Percentiles rank a stretch among this genome's conserved stretches.
Conservation (phyloP, 2,888 invertebrate genomes). For the Andricus curvator region DNA sequence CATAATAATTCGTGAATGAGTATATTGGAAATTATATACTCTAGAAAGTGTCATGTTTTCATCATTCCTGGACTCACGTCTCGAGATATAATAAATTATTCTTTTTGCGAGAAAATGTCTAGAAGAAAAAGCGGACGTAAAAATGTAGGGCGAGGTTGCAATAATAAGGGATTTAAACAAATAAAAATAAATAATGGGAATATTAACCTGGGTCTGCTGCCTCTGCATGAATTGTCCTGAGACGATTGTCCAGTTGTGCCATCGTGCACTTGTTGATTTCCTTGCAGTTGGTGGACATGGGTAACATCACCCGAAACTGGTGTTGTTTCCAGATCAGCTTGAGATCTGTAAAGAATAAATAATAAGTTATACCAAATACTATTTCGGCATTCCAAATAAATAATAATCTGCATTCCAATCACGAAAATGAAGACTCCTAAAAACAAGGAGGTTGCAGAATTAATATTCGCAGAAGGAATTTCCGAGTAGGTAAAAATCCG, state of each 20-base stretch:
- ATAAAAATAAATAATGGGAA: not conserved
- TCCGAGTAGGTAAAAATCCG: conserved; percentile 24
- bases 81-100: conserved; percentile 1
- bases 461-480: conserved; percentile 36
- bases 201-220: conserved; percentile 44
- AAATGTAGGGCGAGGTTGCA: not conserved
- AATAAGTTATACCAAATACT: not conserved
- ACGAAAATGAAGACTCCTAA: conserved; percentile 2
- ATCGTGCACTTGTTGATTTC: conserved; percentile 42
- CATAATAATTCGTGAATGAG: conserved; percentile 33
- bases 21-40: conserved; percentile 23
- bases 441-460: conserved; percentile 16
- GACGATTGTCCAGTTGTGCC: conserved; percentile 32
- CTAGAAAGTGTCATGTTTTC: conserved; percentile 28
- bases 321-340: conserved; percentile 65
- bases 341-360: conserved; percentile 62
- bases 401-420: conserved; percentile 6
- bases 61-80: not conserved
- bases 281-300: conserved; percentile 56
- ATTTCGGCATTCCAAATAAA: not conserved
- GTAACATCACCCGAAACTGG: conserved; percentile 62
- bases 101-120: not conserved
- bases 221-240: conserved; percentile 46
- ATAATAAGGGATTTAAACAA: not conserved
- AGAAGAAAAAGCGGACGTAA: not conserved